Evolutionary conservation across 1,140 invertebrate genomes (phyloP), one percentile per base, ranked within the genome.

Genomic region (Chymomyza costata): DNA sequence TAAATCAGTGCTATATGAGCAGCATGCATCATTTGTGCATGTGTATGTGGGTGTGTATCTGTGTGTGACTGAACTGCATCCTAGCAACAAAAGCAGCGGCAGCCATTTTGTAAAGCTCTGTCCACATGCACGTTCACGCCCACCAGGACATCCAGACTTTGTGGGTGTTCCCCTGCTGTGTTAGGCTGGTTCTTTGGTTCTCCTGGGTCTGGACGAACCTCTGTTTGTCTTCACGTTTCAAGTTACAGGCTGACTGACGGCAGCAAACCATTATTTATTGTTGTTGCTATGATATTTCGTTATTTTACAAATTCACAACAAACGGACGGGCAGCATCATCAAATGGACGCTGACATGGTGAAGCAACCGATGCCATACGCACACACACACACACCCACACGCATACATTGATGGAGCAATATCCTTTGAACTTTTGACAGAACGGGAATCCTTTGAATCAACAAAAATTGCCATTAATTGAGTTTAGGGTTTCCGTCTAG

Each of bases 391-490:
- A 37, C 3, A 30, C 35, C 31, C 13, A 48, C 16, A 6, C 21
- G 17, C 21, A 34, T 49, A 17, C 28, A 37, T n/a, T n/a, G n/a
- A n/a, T n/a, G 31, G 28, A 14, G 7, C 37, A n/a, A 37, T 50
- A 32, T 54, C 58, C 68, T 67, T 67, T 73, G 63, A 73, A 70
- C 51, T 61, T 43, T 31, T 18, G 28, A 41, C 6, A 30, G 1
- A n/a, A 46, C 10, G 34, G 47, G 35, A 45, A 60, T 35, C 52
- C 47, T 52, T 64, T 64, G 60, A 50, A 41, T 34, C 44, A 43
- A 51, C 58, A 63, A 38, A 17, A 58, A 10, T 17, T n/a, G 31
- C 31, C 11, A 76, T 71, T 78, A 78, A 78, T 76, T 71, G 64
- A 61, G 61, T 49, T 64, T 64, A 40, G 28, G 19, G 46, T 61